Evolutionary conservation across 2,888 invertebrate genomes (phyloP).

Genomic region (Latheticus oryzae): DNA sequence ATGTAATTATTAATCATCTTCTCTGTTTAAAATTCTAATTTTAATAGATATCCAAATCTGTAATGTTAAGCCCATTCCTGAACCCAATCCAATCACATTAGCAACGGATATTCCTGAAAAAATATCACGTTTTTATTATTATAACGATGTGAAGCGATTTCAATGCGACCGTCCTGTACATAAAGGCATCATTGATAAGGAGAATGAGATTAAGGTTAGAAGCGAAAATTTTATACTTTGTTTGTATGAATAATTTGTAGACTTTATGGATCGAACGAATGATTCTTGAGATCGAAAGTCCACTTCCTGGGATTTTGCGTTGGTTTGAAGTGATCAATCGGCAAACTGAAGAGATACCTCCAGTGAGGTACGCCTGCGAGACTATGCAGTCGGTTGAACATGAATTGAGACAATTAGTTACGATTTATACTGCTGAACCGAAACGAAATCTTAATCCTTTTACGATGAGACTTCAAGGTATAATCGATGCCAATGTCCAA

Average conservation of each 20-base stretch:
- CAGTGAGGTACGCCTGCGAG: conserved; percentile 90
- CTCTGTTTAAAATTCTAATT: conserved; percentile 38
- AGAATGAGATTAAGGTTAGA: conserved; percentile 90
- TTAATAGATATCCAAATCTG: conserved; percentile 88
- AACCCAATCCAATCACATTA: conserved; percentile 69
- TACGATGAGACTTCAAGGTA: conserved; percentile 89
- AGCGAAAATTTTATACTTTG: conserved; percentile 1
- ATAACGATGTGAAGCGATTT: conserved; percentile 91
- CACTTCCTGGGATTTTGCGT: conserved; percentile 90
- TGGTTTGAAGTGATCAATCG: conserved; percentile 91
- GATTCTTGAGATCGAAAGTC: conserved; percentile 82
- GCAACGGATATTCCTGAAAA: conserved; percentile 82
- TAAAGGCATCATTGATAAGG: conserved; percentile 90
- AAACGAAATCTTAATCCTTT: conserved; percentile 89
- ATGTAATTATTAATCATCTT: conserved; percentile 61
- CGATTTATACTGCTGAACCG: conserved; percentile 83
- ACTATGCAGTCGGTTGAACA: conserved; percentile 92
- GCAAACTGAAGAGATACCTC: conserved; percentile 81
- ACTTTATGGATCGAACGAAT: conserved; percentile 96
- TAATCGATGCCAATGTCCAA: conserved; percentile 96
- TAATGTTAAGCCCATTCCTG: conserved; percentile 90
- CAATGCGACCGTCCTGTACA: conserved; percentile 91
- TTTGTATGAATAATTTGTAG: conserved; percentile 62
- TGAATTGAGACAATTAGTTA: conserved; percentile 83
- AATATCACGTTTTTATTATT: conserved; percentile 89